Conservation (phyloP, 2,113 vertebrate genomes). For the Microtus oregoni region DNA sequence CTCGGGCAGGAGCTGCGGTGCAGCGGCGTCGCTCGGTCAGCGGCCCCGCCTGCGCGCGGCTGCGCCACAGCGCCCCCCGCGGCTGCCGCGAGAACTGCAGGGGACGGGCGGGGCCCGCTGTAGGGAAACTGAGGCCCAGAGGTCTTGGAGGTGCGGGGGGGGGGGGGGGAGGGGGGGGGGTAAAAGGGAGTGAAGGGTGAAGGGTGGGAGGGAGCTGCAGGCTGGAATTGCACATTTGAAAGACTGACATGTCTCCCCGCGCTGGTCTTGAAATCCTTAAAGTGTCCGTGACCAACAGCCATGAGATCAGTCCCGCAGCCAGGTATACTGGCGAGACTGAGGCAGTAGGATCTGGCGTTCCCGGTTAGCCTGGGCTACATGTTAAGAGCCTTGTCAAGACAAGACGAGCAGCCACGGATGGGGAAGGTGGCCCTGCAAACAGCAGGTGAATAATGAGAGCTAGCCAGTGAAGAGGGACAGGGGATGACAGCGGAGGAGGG, state of each 20-base stretch:
- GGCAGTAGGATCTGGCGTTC: background rate
- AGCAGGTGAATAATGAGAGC: background rate
- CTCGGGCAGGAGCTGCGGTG: slow-evolving; percentile 89
- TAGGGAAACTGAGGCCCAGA: background rate
- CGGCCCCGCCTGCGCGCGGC: slow-evolving; percentile 47
- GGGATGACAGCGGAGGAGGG: background rate
- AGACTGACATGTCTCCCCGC: background rate
- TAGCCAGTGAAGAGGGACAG: background rate
- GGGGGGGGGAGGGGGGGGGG: too few relatives aligned
- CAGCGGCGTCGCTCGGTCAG: slow-evolving; percentile 35
- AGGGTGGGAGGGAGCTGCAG: background rate
- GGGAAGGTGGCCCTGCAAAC: background rate
- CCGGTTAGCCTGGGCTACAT: background rate
- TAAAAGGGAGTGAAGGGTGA: too few relatives aligned
- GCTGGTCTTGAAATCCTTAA: background rate
- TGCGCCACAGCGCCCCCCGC: slow-evolving; percentile 80
- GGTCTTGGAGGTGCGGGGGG: too few relatives aligned
- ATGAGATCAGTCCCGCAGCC: background rate
- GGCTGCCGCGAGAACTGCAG: background rate
- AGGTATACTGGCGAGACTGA: background rate
- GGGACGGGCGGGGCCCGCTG: background rate
- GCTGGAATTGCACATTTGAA: background rate
- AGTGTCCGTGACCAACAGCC: background rate
- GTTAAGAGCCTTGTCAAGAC: background rate
- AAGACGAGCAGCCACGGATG: background rate